Conservation (phyloP, 1,140 invertebrate species). For the Cheumatopsyche charites region DNA sequence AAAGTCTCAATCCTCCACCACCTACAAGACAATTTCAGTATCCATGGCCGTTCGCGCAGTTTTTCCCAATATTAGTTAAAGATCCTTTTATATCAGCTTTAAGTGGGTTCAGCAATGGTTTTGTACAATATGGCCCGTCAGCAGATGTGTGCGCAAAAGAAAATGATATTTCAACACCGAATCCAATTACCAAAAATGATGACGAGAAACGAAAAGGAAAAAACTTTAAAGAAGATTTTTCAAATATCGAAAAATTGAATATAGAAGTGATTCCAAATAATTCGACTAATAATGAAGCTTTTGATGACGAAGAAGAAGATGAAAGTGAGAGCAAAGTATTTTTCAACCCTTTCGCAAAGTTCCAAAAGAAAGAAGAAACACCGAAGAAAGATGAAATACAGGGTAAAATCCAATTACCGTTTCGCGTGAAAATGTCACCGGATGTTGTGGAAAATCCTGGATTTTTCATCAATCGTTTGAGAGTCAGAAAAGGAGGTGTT, state of each 20-base stretch:
- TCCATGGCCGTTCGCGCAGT: conserved; percentile 57
- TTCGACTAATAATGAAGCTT: background rate
- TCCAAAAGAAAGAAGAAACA: background rate
- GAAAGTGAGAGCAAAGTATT: conserved; percentile 16
- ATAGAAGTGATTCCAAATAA: background rate
- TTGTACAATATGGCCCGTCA: conserved; percentile 65
- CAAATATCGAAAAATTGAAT: background rate
- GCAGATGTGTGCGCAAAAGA: conserved; percentile 60
- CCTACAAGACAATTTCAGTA: conserved; percentile 52
- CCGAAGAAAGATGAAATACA: background rate
- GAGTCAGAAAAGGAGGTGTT: conserved; percentile 72
- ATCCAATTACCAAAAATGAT: background rate
- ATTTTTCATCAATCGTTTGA: conserved; percentile 69
- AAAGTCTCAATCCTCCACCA: conserved; percentile 19
- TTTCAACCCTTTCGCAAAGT: background rate
- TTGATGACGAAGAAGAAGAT: conserved; percentile 42
- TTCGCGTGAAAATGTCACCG: background rate
- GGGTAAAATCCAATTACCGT: background rate
- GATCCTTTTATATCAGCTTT: conserved; percentile 62
- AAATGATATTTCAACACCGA: background rate
- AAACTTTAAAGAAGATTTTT: background rate
- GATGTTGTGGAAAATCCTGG: conserved; percentile 54
- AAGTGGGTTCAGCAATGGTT: conserved; percentile 57
- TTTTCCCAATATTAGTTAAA: conserved; percentile 64
- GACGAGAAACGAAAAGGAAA: conserved; percentile 5